Conservation (phyloP, 2,797 vertebrate species). For the Syngnathus acus region DNA sequence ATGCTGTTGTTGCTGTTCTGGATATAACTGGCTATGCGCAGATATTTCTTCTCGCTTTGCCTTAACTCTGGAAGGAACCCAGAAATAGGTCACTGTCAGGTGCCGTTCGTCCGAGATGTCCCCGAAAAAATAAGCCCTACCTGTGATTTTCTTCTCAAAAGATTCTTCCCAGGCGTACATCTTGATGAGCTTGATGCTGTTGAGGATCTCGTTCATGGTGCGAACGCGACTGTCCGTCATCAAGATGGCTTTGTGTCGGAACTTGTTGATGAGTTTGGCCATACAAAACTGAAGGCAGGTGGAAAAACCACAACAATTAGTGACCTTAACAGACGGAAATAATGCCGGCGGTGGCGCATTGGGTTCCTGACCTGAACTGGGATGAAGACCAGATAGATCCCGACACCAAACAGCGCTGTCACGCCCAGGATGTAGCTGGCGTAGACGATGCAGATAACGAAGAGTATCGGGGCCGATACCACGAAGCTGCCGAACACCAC, state of each 20-base stretch:
- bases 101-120: background rate
- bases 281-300: conserved; percentile 53
- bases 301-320: background rate
- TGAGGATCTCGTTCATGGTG: conserved; percentile 79
- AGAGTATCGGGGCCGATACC: conserved; percentile 58
- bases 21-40: conserved; percentile 63
- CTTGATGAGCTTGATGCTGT: conserved; percentile 79
- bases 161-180: conserved; percentile 79
- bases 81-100: background rate
- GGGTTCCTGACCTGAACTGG: conserved; percentile 69
- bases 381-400: conserved; percentile 63
- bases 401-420: conserved; percentile 70
- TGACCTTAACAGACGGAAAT: background rate
- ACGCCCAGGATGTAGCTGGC: conserved; percentile 68
- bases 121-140: conserved; percentile 33
- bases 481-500: conserved; percentile 62
- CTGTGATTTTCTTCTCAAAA: conserved; percentile 67
- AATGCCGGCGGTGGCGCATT: background rate
- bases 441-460: conserved; percentile 57
- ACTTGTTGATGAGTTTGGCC: conserved; percentile 59
- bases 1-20: conserved; percentile 70
- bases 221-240: conserved; percentile 70
- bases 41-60: conserved; percentile 59
- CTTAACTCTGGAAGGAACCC: conserved; percentile 58
- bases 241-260: conserved; percentile 54